Evolutionary conservation across 2,797 vertebrate genomes (phyloP).

Genomic region (Esox masquinongy): DNA sequence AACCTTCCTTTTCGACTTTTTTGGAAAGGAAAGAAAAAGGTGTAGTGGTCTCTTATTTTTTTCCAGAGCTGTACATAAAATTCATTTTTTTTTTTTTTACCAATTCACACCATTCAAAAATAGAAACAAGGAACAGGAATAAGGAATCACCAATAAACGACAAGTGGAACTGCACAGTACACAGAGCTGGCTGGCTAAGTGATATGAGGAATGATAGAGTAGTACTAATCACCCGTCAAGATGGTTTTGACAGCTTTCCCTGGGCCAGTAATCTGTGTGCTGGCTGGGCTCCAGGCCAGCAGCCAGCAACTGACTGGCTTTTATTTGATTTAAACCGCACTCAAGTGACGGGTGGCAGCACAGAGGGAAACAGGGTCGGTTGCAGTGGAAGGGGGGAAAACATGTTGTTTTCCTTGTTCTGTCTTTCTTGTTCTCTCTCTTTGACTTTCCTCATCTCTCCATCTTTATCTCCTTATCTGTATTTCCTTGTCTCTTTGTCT

Average conservation of each 20-base stretch:
- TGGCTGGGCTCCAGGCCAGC: slow-evolving; percentile 25
- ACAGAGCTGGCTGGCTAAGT: slow-evolving; percentile 29
- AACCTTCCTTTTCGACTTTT: too few species aligned
- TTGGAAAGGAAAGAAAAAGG: too few species aligned
- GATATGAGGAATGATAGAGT: slow-evolving; percentile 61
- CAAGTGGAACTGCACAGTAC: slow-evolving; percentile 7
- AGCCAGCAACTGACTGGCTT: slow-evolving; percentile 47
- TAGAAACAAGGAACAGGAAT: too few species aligned
- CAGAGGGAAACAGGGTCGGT: slow-evolving; percentile 29
- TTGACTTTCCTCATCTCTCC: not conserved
- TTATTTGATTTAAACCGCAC: slow-evolving; percentile 70
- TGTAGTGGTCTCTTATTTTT: too few species aligned
- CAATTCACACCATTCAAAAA: too few species aligned
- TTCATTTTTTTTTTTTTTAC: too few species aligned
- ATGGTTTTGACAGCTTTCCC: slow-evolving; percentile 25
- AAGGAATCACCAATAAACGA: too few species aligned
- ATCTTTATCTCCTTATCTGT: not conserved
- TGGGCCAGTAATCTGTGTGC: slow-evolving; percentile 33
- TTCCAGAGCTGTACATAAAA: too few species aligned
- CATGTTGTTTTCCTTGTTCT: not conserved
- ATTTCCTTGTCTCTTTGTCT: not conserved
- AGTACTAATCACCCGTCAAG: slow-evolving; percentile 70
- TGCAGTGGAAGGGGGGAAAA: slow-evolving; percentile 37
- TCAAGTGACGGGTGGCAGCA: slow-evolving; percentile 49
- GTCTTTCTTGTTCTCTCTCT: not conserved